Evolutionary conservation across 1,140 invertebrate genomes (phyloP), one percentile per base, ranked within the genome.

Genomic region (Rhopalosiphum padi): DNA sequence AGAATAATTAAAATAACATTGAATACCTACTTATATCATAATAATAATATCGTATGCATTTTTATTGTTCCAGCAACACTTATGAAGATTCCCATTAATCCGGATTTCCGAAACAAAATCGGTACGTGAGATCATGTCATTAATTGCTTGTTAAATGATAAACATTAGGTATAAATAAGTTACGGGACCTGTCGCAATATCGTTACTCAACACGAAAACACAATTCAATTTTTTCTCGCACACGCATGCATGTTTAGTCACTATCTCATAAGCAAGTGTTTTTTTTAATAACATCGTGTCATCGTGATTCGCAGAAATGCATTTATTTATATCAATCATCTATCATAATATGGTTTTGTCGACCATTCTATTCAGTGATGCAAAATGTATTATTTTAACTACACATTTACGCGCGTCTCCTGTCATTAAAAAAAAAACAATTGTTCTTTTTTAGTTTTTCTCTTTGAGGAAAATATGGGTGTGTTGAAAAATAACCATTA

Each of bases 71-170:
- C 93, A 94, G 94, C 60, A 1, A 90, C 94, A 30, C 83, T 91
- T 22, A 35, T 90, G 46, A 90, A 91, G 35, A 93, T 94, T 51
- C 60, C 88, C 11, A 91, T 93, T 1, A 91, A 94, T 85, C 89
- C 60, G 30, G 94, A 94, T 90, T 94, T 94, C 37, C 43, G 82
- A 35, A 94, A 94, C 86, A 68, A 89, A 88, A 94, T 94, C 15
- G 77, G 94, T 94, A 93, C 30, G 94, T 94, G 35, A 53, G 15
- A 89, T 37, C 18, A 18, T 48, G 6, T 35, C 30, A 77, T 77
- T 77, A 18, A 18, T 77, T 77, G 4, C 18, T 5, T 5, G 15
- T 77, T 77, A 35, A 77, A n/a, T 77, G 11, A 77, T 77, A 77
- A n/a, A 77, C 9, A n/a, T 77, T 30, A 30, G 23, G 23, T 55